Conservation (phyloP, 2,797 vertebrate genomes). For the Cuculus canorus region DNA sequence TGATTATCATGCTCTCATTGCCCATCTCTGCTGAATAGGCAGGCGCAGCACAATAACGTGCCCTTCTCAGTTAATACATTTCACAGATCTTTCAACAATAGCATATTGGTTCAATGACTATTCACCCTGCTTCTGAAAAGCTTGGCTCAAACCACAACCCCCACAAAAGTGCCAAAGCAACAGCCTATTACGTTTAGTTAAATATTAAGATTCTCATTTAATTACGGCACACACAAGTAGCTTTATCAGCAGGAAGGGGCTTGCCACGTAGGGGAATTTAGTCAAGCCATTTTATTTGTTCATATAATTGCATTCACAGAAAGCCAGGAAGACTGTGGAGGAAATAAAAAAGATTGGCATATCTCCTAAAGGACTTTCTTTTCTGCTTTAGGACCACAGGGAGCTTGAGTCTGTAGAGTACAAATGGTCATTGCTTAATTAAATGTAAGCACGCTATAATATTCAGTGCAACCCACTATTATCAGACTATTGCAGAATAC, state of each 20-base stretch:
- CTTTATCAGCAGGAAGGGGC: conserved; percentile 82
- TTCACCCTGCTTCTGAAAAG: conserved; percentile 39
- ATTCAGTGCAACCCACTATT: conserved; percentile 75
- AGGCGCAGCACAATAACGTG: not conserved
- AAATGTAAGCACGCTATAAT: conserved; percentile 79
- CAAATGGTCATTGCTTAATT: conserved; percentile 80
- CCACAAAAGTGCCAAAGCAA: conserved; percentile 64
- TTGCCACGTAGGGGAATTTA: conserved; percentile 73
- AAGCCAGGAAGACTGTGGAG: conserved; percentile 67
- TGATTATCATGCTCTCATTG: not conserved
- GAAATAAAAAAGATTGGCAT: conserved; percentile 75
- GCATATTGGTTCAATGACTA: not conserved
- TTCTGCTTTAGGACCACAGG: conserved; percentile 70
- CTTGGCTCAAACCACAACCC: conserved; percentile 53
- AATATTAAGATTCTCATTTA: conserved; percentile 81
- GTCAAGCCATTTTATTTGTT: conserved; percentile 80
- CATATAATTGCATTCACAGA: conserved; percentile 81
- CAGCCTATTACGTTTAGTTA: conserved; percentile 77
- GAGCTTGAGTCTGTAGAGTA: conserved; percentile 63
- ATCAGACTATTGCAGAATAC: conserved; percentile 73
- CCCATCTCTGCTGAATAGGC: not conserved
- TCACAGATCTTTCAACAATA: not conserved
- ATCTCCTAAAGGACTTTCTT: conserved; percentile 73
- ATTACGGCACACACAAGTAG: conserved; percentile 78
- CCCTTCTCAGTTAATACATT: not conserved